Evolutionary conservation across 2,888 invertebrate species (phyloP), one percentile per base, ranked within the genome.

Genomic region (Disparrhopalites patrizii): DNA sequence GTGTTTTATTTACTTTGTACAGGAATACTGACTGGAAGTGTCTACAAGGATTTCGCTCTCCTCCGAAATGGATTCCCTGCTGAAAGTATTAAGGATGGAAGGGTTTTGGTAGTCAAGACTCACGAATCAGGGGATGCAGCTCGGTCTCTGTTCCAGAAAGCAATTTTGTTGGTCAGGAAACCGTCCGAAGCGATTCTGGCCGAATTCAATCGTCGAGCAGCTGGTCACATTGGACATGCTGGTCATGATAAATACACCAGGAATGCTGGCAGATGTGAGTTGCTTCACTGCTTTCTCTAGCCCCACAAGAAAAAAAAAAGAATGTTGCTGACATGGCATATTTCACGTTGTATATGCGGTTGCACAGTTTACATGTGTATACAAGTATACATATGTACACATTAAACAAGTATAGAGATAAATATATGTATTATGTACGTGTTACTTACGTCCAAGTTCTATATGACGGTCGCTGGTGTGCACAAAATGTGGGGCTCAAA

Each of bases 21-120:
- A 88, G 89, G 90, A 47, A 81, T 87, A 56, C 81, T 86, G 66
- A 90, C 90, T 1, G 91, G 90, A 15, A 90, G 90, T 60, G 86
- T 90, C 38, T 91, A 91, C 79, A 88, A 88, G 82, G 91, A 91
- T 77, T 87, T 87, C 77, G 89, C 89, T 23, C 81, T 91, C 25
- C 79, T 87, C 70, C 85, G 87, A 76, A 89, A 89, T 75, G 90
- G 90, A 0, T 90, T 90, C 77, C 90, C 90, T 0, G 91, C 86
- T 0, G 90, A 90, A 78, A 87, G 86, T 77, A 82, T 90, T 1
- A 83, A 84, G 2, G 89, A 90, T 78, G 88, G 87, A 31, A 87
- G 89, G 10, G 90, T 90, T 7, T 80, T 89, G 64, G 85, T 89
- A 15, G 88, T 90, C 30, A 90, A 90, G 79, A 90, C 90, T 0